Conservation (phyloP, 1,140 invertebrate species). For the Drosophila ohnishii region DNA sequence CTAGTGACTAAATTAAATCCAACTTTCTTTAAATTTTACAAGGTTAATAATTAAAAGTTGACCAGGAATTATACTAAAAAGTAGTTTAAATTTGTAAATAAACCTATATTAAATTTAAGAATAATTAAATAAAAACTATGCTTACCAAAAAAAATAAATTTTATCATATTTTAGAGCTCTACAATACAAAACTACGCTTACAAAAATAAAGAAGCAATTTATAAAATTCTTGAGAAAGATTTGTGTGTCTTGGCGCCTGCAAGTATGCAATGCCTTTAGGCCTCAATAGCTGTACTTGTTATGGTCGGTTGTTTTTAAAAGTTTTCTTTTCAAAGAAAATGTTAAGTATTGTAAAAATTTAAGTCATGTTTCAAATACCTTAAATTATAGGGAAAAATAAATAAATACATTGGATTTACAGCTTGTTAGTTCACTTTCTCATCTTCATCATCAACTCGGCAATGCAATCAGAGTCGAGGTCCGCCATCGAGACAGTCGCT, state of each 20-base stretch:
- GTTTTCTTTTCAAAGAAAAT: not conserved
- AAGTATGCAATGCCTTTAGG: not conserved
- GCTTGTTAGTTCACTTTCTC: conserved; percentile 18
- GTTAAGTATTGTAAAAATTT: not conserved
- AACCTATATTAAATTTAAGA: too few species aligned
- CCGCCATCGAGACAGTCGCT: conserved; percentile 11
- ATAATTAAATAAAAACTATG: too few species aligned
- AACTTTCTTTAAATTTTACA: not conserved
- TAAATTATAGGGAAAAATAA: not conserved
- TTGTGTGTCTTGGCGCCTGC: too few species aligned
- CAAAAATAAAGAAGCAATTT: too few species aligned
- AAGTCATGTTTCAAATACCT: not conserved
- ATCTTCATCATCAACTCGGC: conserved; percentile 11
- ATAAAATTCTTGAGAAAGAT: too few species aligned
- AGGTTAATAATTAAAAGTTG: not conserved
- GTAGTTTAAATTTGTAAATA: too few species aligned
- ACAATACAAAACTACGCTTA: too few species aligned
- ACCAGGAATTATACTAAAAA: too few species aligned
- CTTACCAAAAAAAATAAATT: too few species aligned
- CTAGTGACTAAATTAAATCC: not conserved
- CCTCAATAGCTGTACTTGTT: not conserved
- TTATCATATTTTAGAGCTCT: too few species aligned
- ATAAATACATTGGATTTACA: not conserved
- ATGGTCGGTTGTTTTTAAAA: not conserved
- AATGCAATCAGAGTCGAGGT: conserved; percentile 15